Base-by-base conservation (phyloP, 1,140 invertebrate species). In the Drosophila tani region DNA sequence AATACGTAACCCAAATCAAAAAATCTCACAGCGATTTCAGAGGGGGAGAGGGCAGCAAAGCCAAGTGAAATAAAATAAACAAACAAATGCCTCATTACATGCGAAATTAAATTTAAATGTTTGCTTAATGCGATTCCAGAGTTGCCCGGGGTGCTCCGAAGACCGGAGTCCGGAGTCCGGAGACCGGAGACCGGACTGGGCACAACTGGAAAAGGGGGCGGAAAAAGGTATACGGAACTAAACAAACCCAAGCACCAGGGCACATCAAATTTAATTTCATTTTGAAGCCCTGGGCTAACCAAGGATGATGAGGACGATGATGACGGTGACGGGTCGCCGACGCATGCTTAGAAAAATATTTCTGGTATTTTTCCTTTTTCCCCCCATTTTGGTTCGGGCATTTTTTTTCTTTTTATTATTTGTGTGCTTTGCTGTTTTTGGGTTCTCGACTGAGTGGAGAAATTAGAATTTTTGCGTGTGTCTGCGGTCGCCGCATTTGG, bases 31-130 rank as follows among this genome's bases (percentile, higher is more conserved):
- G 47, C 35, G 9, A 71, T 58, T 50, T 50, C 5, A 11, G 66
- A 45, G 57, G 24, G 17, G 29, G 49, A n/a, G 53, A 59, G 40
- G 21, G 32, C 32, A 55, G 46, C 46, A 71, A 38, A 64, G 60
- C 45, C 47, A 70, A 80, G 60, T 46, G 47, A 80, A 79, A 74
- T 66, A 84, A 84, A 87, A 75, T 83, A 91, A 91, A 87, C 84
- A 91, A 92, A 92, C 84, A 92, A 91, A 88, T 84, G 79, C 81
- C 86, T 92, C 91, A 92, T 92, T 92, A 92, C 84, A 91, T 92
- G 91, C 91, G 91, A 92, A 92, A 92, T 92, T 92, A 92, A 92
- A 88, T 92, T 91, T 91, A 88, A 92, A 88, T 92, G 91, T 92
- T 92, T 92, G 79, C 84, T 91, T 92, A 88, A 90, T 90, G 85